Evolutionary conservation across 1,140 invertebrate species (phyloP).

Genomic region (Pteromalus puparum): DNA sequence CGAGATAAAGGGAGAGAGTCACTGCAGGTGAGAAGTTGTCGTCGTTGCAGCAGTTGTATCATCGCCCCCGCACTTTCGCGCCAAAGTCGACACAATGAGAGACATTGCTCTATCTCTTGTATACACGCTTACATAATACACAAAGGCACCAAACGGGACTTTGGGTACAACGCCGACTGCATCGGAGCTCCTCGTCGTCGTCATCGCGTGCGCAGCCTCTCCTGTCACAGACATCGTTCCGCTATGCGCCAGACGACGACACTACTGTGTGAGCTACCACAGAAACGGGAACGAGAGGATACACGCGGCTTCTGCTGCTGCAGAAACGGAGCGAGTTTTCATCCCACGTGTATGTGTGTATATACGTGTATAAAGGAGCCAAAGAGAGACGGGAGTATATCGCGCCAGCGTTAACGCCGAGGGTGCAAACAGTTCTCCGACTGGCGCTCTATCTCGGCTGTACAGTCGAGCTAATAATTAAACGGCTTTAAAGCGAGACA

Average conservation of each 20-base stretch:
- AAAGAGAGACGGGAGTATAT: constrained; percentile 50
- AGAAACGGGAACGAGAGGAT: no score
- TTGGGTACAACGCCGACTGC: not conserved
- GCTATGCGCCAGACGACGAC: constrained; percentile 42
- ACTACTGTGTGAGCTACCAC: no score
- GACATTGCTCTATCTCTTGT: not conserved
- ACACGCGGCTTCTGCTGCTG: not conserved
- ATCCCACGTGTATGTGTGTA: constrained; percentile 34
- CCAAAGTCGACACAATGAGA: constrained; percentile 9
- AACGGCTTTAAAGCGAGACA: constrained; percentile 59
- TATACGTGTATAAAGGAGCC: constrained; percentile 40
- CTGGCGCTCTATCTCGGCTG: constrained; percentile 36
- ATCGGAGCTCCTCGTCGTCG: not conserved
- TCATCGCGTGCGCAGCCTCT: constrained; percentile 20
- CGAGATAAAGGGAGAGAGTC: constrained; percentile 21
- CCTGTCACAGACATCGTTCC: constrained; percentile 41
- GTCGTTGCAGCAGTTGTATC: no score
- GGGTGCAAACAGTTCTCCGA: constrained; percentile 67
- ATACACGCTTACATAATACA: not conserved
- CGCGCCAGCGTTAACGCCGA: constrained; percentile 65
- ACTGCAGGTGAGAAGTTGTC: constrained; percentile 40
- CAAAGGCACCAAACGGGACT: not conserved
- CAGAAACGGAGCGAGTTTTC: constrained; percentile 33
- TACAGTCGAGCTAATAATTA: constrained; percentile 70
- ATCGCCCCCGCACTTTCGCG: constrained; percentile 18